These are phyloP conservation scores for Gymnogyps californianus DNA, from an alignment of 2,113 vertebrate genomes.

Conservation along the genomic window DNA sequence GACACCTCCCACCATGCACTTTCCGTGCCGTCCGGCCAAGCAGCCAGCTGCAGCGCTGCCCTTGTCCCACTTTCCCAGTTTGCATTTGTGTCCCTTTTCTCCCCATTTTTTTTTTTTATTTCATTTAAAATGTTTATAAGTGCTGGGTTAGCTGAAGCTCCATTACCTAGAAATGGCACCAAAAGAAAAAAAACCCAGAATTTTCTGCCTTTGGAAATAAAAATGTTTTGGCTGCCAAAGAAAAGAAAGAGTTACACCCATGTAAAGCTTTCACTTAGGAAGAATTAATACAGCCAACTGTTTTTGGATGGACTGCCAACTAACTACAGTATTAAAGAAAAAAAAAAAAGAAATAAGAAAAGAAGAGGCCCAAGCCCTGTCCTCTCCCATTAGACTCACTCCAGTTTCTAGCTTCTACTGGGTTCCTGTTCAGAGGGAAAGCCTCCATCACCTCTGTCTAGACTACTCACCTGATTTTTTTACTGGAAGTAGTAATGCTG, in stretches of 20 bases:
- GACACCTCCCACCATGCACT: not conserved
- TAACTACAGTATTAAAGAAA: not conserved
- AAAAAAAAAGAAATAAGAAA: not conserved
- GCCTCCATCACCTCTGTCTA: conserved; percentile 36
- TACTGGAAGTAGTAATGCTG: not conserved
- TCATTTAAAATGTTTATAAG: not conserved
- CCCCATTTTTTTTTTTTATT: not conserved
- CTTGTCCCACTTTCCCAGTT: not conserved
- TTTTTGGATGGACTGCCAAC: conserved; percentile 3
- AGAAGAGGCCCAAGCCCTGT: not conserved
- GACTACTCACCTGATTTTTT: conserved; percentile 25
- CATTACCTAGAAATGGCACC: conserved; percentile 11
- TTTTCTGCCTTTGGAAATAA: conserved; percentile 56
- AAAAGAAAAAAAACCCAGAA: not conserved
- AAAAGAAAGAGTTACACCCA: conserved; percentile 59
- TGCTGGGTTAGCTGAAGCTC: not conserved
- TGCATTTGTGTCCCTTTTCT: not conserved
- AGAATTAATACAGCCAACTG: conserved; percentile 45
- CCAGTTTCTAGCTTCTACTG: not conserved
- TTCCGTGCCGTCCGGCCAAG: not conserved
- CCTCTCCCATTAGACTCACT: not conserved
- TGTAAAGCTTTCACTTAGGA: conserved; percentile 45
- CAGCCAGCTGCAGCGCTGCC: not conserved
- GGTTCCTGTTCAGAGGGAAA: conserved; percentile 6
- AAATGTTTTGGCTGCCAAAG: conserved; percentile 52